Percentiles rank a stretch among this genome's conserved stretches.
These are phyloP conservation scores for Oceanites oceanicus DNA, from an alignment of 2,113 vertebrate species.

Conservation along the genomic window DNA sequence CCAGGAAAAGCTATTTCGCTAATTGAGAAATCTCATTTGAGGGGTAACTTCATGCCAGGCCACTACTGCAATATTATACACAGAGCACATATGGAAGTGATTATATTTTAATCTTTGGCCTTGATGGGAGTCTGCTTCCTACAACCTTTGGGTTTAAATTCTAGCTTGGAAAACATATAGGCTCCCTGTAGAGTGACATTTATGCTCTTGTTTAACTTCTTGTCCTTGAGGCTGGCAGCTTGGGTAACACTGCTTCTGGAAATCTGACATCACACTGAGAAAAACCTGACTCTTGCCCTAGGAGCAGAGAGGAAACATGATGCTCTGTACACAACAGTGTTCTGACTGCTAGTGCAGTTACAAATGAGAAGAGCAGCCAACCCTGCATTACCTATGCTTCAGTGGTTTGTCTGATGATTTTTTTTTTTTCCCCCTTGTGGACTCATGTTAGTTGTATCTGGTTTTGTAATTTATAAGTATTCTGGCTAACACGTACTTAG, in stretches of 20 bases:
- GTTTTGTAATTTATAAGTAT: background rate
- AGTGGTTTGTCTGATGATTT: background rate
- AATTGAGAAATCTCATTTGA: conserved; percentile 67
- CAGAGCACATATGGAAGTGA: conserved; percentile 43
- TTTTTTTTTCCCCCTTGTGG: too few species aligned
- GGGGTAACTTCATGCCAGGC: conserved; percentile 14
- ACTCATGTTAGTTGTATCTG: background rate
- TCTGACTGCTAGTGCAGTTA: background rate
- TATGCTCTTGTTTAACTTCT: conserved; percentile 35
- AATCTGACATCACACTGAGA: background rate
- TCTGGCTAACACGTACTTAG: background rate
- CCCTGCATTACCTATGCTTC: background rate
- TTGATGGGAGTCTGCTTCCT: conserved; percentile 17
- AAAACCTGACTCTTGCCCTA: background rate
- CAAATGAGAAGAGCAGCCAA: background rate
- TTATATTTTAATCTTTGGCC: conserved; percentile 58
- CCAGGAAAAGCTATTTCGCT: conserved; percentile 55
- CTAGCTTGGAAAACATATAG: background rate
- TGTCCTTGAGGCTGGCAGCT: conserved; percentile 24
- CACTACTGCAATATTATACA: background rate
- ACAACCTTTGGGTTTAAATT: conserved; percentile 47
- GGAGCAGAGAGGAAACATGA: background rate
- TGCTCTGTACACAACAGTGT: background rate
- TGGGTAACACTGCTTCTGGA: conserved; percentile 2
- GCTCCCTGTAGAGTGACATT: conserved; percentile 4